Conservation (phyloP, 30 jellyfish, hydroid and myxozoan species). For the Clytia hemisphaerica region DNA sequence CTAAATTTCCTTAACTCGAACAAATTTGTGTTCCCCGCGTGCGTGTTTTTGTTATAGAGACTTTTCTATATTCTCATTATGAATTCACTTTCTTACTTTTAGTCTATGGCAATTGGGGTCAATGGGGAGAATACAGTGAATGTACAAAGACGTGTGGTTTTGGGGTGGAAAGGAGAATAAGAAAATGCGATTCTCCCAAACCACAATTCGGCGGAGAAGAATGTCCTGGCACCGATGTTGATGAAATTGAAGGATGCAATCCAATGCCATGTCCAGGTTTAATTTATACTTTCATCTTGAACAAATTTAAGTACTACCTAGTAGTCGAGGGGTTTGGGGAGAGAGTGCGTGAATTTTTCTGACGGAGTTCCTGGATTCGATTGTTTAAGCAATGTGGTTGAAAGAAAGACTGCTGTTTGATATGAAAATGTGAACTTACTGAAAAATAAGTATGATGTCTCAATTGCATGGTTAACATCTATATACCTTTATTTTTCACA, state of each 20-base stretch:
- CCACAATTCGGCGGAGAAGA: slow-evolving; percentile 46
- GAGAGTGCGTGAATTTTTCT: too few relatives aligned
- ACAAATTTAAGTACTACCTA: background rate
- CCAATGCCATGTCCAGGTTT: slow-evolving; percentile 60
- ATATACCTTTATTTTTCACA: background rate
- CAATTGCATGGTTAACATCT: background rate
- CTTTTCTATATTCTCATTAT: background rate
- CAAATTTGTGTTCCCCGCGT: too few relatives aligned
- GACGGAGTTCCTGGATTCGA: too few relatives aligned
- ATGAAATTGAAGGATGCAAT: slow-evolving; percentile 42
- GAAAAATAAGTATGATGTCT: too few relatives aligned
- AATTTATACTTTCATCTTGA: background rate
- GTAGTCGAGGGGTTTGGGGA: too few relatives aligned
- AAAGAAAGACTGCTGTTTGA: too few relatives aligned
- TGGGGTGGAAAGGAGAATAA: slow-evolving; percentile 31
- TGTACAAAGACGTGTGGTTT: slow-evolving; percentile 56
- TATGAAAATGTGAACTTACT: too few relatives aligned
- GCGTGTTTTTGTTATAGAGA: too few relatives aligned
- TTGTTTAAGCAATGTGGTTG: too few relatives aligned
- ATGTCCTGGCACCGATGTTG: slow-evolving; percentile 43
- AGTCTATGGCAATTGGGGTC: slow-evolving; percentile 72
- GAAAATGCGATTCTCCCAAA: slow-evolving; percentile 54
- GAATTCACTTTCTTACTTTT: background rate
- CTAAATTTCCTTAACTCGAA: too few relatives aligned
- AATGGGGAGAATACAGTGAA: slow-evolving; percentile 22